These are phyloP conservation scores for Anisognathus igniventris DNA, from an alignment of 2,797 vertebrate species.

Conservation along the genomic window DNA sequence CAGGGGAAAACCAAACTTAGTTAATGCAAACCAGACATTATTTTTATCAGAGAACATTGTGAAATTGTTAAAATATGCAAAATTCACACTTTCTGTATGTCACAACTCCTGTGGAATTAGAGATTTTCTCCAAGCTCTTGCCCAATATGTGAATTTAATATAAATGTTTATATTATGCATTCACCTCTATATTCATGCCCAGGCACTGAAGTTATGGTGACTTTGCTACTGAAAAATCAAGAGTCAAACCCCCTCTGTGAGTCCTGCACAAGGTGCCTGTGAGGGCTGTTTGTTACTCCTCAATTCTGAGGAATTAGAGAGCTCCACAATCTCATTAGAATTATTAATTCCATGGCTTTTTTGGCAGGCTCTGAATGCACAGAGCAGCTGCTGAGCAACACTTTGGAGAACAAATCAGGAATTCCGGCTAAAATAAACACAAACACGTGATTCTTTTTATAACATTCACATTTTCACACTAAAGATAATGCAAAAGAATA, in stretches of 20 bases:
- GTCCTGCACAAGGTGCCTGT: background rate
- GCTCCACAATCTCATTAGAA: background rate
- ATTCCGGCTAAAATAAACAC: background rate
- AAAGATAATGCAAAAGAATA: background rate
- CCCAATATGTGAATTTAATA: background rate
- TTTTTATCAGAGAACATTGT: background rate
- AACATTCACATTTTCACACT: background rate
- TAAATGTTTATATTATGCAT: rapidly evolving
- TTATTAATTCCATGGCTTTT: background rate
- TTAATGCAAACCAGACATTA: background rate
- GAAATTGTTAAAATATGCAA: rapidly evolving
- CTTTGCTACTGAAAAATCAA: background rate
- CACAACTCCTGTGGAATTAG: background rate
- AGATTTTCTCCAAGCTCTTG: background rate
- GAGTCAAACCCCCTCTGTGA: background rate
- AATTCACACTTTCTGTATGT: background rate
- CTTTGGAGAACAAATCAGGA: background rate
- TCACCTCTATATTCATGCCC: background rate
- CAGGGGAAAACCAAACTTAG: background rate
- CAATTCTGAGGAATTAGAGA: background rate
- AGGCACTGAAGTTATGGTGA: background rate
- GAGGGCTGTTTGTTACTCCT: background rate
- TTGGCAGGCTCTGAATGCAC: background rate
- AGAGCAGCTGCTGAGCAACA: background rate
- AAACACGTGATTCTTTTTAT: rapidly evolving